A percentile compares a stretch with the other conserved stretches of the same genome.
These are phyloP conservation scores for Aethes cnicana DNA, from an alignment of 2,888 invertebrate species.

Conservation along the genomic window DNA sequence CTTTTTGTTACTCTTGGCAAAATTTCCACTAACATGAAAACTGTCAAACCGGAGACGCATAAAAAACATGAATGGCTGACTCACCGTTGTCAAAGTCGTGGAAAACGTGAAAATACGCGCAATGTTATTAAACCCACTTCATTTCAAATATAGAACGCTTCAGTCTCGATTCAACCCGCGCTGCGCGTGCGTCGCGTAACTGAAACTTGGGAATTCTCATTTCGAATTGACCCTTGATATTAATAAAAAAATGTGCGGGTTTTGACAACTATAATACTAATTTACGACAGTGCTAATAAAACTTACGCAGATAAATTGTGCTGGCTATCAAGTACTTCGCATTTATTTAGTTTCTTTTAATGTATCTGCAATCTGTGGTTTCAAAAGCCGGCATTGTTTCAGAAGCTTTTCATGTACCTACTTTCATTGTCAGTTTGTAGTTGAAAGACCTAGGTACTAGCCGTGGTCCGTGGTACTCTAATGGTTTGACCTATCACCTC, in stretches of 20 bases:
- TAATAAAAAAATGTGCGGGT: slow-evolving; percentile 14
- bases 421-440: too few relatives aligned
- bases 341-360: too few relatives aligned
- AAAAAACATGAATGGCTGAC: slow-evolving; percentile 57
- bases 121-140: slow-evolving; percentile 77
- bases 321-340: too few relatives aligned
- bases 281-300: background rate
- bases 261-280: background rate
- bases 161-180: slow-evolving; percentile 65
- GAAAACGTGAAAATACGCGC: slow-evolving; percentile 73
- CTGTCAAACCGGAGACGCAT: slow-evolving; percentile 32
- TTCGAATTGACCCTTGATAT: slow-evolving; percentile 2
- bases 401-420: too few relatives aligned
- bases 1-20: background rate
- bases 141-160: slow-evolving; percentile 75
- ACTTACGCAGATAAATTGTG: background rate
- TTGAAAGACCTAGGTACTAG: too few relatives aligned
- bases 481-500: too few relatives aligned
- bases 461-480: too few relatives aligned
- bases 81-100: slow-evolving; percentile 60
- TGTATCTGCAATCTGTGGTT: too few relatives aligned
- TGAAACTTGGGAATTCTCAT: slow-evolving; percentile 12
- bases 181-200: slow-evolving; percentile 61
- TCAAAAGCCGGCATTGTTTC: too few relatives aligned
- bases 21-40: slow-evolving; percentile 11